A percentile compares a stretch with the other conserved stretches of the same genome.
Conservation (phyloP, 1,140 invertebrate species). For the Drosophila rhopaloa region DNA sequence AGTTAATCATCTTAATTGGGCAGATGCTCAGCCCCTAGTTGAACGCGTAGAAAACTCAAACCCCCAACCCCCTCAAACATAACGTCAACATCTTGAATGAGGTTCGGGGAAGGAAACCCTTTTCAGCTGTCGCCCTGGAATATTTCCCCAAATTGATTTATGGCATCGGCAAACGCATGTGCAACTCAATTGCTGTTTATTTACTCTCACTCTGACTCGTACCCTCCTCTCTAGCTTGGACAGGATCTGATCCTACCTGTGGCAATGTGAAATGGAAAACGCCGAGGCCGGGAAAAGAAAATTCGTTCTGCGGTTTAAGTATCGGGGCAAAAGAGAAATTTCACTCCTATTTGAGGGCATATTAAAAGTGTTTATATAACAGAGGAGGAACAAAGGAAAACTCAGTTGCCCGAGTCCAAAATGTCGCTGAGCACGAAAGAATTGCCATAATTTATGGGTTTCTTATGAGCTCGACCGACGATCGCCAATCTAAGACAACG, state of each 20-base stretch:
- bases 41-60: slow-evolving; percentile 20
- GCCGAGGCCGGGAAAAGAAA: slow-evolving; percentile 18
- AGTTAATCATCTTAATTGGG: slow-evolving; percentile 74
- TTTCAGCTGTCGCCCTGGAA: slow-evolving; percentile 73
- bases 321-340: slow-evolving; percentile 58
- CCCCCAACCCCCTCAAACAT: slow-evolving; percentile 1
- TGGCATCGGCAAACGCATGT: slow-evolving; percentile 65
- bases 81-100: slow-evolving; percentile 5
- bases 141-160: slow-evolving; percentile 69
- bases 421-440: slow-evolving; percentile 66
- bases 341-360: slow-evolving; percentile 65
- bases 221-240: slow-evolving; percentile 2
- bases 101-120: slow-evolving; percentile 50
- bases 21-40: slow-evolving; percentile 14
- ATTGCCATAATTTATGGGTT: slow-evolving; percentile 82
- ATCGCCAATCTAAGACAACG: slow-evolving; percentile 62
- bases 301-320: slow-evolving; percentile 82
- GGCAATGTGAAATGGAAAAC: slow-evolving; percentile 13
- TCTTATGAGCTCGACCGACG: slow-evolving; percentile 65
- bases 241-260: slow-evolving; percentile 46
- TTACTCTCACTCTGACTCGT: slow-evolving; percentile 48
- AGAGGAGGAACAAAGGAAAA: slow-evolving; percentile 31
- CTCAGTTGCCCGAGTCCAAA: slow-evolving; percentile 49
- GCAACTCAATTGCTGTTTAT: slow-evolving; percentile 81
- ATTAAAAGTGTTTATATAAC: slow-evolving; percentile 68